Percentiles rank a stretch among this genome's conserved stretches.
These are phyloP conservation scores for Alloplasta piceator DNA, from an alignment of 2,888 invertebrate species.

Conservation along the genomic window DNA sequence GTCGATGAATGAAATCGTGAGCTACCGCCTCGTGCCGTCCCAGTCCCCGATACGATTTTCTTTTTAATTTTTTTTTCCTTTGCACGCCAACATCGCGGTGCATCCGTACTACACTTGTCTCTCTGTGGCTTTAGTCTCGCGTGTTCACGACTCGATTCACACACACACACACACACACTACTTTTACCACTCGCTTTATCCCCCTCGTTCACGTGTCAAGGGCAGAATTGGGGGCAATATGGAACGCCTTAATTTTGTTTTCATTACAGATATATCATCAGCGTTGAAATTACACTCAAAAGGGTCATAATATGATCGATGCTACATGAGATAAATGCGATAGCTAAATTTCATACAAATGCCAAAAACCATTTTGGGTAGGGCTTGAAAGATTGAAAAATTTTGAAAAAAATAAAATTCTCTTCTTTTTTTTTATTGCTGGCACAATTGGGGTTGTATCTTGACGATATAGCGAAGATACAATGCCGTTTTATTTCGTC, in stretches of 20 bases:
- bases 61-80: slow-evolving; percentile 25
- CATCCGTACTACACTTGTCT: slow-evolving; percentile 53
- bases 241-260: too few relatives aligned
- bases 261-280: neutral
- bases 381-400: too few relatives aligned
- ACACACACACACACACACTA: slow-evolving; percentile 44
- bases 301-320: neutral
- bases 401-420: too few relatives aligned
- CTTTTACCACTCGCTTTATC: slow-evolving; percentile 26
- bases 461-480: neutral
- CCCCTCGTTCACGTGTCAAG: neutral
- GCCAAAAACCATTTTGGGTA: too few relatives aligned
- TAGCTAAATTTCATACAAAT: too few relatives aligned
- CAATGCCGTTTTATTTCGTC: neutral
- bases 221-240: too few relatives aligned
- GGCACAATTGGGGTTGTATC: too few relatives aligned
- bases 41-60: slow-evolving; percentile 51
- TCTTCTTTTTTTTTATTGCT: too few relatives aligned
- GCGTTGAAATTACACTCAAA: neutral
- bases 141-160: slow-evolving; percentile 55
- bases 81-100: neutral
- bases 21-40: slow-evolving; percentile 51
- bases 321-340: too few relatives aligned
- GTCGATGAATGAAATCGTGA: slow-evolving; percentile 66
- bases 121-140: slow-evolving; percentile 46